Conservation (phyloP, 2,113 vertebrate genomes). For the Marcusenius ussheri region DNA sequence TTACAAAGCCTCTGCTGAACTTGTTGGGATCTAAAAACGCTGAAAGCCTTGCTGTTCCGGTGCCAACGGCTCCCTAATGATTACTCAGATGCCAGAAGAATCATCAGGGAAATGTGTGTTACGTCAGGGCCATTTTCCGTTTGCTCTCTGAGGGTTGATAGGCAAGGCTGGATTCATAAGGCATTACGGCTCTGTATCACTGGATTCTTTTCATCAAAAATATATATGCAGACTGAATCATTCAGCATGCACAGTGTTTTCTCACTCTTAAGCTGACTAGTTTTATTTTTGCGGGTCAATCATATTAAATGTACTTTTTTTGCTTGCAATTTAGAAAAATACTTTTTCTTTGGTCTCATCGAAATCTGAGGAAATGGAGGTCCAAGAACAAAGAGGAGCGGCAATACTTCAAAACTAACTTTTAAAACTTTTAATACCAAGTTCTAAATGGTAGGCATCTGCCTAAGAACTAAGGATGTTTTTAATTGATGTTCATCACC, state of each 20-base stretch:
- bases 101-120: neutral
- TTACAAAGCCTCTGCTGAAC: neutral
- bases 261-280: neutral
- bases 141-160: neutral
- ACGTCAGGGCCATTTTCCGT: neutral
- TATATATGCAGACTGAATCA: neutral
- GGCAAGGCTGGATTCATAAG: neutral
- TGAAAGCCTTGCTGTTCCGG: neutral
- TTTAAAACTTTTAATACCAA: neutral
- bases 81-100: neutral
- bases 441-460: neutral
- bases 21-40: neutral
- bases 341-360: neutral
- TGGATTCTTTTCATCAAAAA: neutral
- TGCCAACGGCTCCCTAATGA: neutral
- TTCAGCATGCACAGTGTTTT: neutral
- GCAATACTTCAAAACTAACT: neutral
- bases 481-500: neutral
- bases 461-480: neutral
- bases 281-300: neutral
- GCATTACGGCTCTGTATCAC: neutral
- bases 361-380: neutral
- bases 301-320: neutral
- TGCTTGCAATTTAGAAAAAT: neutral
- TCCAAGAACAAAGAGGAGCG: neutral